Base-by-base conservation (phyloP, 2,888 invertebrate genomes). In the Drosophila quinaria region DNA sequence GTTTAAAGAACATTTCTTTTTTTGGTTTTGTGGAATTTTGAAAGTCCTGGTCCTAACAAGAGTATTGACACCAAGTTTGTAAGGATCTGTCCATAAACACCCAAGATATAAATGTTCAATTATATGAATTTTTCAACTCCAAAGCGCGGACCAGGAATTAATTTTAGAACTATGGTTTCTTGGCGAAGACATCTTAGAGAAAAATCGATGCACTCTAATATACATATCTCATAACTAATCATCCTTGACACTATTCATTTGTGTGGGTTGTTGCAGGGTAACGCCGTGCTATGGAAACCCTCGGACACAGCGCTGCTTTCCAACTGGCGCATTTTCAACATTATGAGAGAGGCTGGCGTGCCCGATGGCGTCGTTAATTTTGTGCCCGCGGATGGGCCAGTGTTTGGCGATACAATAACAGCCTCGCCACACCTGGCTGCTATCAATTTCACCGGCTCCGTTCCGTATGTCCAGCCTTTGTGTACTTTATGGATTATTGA, bases 301-400 rank as follows among this genome's bases (percentile, higher is more conserved):
- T 99, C 99, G 1, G 98, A 99, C 93, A 98, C 99, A 0, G 98
- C 99, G 2, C 90, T 99, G 10, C 94, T 99, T 2, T 98, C 99
- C 22, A 99, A 99, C 92, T 99, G 98, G 96, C 95, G 95, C 73
- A 97, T 98, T 81, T 98, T 96, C 91, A 96, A 98, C 92, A 96
- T 98, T 44, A 96, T 98, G 94, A 94, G 96, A 62, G 99, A 99
- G 93, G 99, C 98, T 4, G 99, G 99, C 8, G 94, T 99, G 31
- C 99, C 99, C 3, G 95, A 97, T 19, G 99, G 99, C 42, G 97
- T 99, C 15, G 98, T 99, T 10, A 99, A 99, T 93, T 99, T 99
- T 93, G 94, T 99, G 33, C 99, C 99, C 0, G 95, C 98, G 0
- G 97, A 98, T 92, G 99, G 99, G 0, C 98, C 98, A 0, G 96